These are phyloP conservation scores for Cephus rjabovi DNA, from an alignment of 2,888 invertebrate genomes.

Conservation along the genomic window DNA sequence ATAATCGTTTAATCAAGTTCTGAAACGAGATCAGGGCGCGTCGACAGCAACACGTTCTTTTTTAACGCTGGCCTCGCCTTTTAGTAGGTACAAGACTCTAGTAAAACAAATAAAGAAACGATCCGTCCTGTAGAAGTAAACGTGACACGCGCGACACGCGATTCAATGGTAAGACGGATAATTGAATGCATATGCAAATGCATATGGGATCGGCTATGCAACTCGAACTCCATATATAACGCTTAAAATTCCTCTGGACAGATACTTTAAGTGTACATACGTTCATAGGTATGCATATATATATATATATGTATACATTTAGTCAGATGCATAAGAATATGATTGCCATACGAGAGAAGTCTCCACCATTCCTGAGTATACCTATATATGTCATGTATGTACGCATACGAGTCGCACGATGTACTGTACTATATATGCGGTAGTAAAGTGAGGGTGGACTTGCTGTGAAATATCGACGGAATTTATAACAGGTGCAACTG, in stretches of 20 bases:
- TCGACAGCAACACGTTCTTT: background rate
- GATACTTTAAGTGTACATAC: background rate
- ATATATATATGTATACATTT: background rate
- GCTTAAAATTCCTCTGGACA: slow-evolving; percentile 3
- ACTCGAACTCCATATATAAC: background rate
- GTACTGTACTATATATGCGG: background rate
- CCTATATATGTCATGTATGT: background rate
- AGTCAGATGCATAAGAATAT: background rate
- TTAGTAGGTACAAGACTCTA: background rate
- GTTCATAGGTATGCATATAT: background rate
- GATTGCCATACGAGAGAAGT: background rate
- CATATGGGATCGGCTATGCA: slow-evolving; percentile 40
- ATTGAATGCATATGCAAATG: slow-evolving; percentile 48
- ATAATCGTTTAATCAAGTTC: background rate
- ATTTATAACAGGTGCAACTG: slow-evolving; percentile 41
- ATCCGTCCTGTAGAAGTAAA: background rate
- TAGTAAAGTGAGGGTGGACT: slow-evolving; percentile 18
- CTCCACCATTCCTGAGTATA: background rate
- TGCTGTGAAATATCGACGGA: slow-evolving; percentile 45
- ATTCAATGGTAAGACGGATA: slow-evolving; percentile 22
- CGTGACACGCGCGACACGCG: background rate
- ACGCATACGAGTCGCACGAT: background rate
- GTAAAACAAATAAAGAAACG: background rate
- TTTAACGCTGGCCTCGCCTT: background rate
- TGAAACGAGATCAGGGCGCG: background rate